A percentile compares a stretch with the other conserved stretches of the same genome.
Evolutionary conservation across 2,113 vertebrate species (phyloP).

Genomic region (Cygnus buccinator): DNA sequence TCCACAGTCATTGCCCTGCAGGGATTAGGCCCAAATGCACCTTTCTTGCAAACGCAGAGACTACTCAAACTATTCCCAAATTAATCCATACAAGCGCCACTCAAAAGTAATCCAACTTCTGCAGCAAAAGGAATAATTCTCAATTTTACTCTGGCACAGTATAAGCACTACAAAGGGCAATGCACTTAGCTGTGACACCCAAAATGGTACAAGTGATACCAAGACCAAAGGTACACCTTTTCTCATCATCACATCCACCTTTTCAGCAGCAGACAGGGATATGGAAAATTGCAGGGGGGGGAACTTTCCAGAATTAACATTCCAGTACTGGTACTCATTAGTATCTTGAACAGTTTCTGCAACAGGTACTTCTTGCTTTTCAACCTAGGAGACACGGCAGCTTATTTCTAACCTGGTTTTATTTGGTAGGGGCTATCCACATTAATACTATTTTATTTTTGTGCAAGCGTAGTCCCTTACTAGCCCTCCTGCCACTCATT

Average conservation of each 20-base stretch:
- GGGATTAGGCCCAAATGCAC: neutral
- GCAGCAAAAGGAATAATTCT: neutral
- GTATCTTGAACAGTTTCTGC: neutral
- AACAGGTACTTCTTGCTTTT: neutral
- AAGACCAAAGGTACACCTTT: neutral
- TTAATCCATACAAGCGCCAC: neutral
- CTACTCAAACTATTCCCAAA: neutral
- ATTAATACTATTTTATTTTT: neutral
- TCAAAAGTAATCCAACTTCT: neutral
- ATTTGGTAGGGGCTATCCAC: neutral
- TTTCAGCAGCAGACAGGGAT: neutral
- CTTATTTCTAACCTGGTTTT: neutral
- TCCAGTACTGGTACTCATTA: neutral
- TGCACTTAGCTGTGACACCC: neutral
- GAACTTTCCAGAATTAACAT: neutral
- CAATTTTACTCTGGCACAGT: neutral
- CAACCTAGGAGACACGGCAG: neutral
- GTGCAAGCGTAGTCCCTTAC: neutral
- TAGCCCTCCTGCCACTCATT: neutral
- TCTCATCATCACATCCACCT: neutral
- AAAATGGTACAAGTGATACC: neutral
- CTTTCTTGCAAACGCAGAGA: neutral
- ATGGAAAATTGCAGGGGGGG: neutral
- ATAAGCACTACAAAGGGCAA: neutral
- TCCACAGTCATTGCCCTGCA: accelerated